These are phyloP conservation scores for Hirundichthys speculiger DNA, from an alignment of 2,113 vertebrate genomes.

Conservation along the genomic window DNA sequence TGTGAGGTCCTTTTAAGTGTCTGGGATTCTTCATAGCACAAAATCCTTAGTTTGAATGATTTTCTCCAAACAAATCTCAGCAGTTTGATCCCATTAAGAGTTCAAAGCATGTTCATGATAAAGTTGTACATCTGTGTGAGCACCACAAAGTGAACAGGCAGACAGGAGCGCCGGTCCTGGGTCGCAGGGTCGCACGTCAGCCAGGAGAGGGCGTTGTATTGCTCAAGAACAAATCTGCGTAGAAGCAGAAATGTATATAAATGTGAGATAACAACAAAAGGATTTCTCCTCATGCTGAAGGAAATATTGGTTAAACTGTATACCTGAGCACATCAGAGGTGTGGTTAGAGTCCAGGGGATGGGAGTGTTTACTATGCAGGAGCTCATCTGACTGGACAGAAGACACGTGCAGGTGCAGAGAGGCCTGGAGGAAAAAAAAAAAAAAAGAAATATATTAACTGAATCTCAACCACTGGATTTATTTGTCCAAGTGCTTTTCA, in stretches of 20 bases:
- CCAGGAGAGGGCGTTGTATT: slow-evolving; percentile 99
- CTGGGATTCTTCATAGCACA: slow-evolving; percentile 16
- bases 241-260: slow-evolving; percentile 15
- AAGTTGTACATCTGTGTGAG: slow-evolving; percentile 99
- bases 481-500: too few species aligned
- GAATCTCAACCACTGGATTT: too few species aligned
- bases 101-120: slow-evolving; percentile 94
- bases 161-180: slow-evolving; percentile 98
- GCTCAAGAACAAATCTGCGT: slow-evolving; percentile 96
- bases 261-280: neutral
- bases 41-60: slow-evolving; percentile 26
- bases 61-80: slow-evolving; percentile 27
- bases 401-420: slow-evolving; percentile 98
- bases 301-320: neutral
- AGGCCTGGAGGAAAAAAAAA: slow-evolving; percentile 77
- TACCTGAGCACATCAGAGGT: slow-evolving; percentile 99
- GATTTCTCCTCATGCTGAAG: neutral
- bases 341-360: slow-evolving; percentile 98
- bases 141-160: slow-evolving; percentile 99
- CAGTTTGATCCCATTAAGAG: slow-evolving; percentile 44
- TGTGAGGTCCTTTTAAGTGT: slow-evolving; percentile 53
- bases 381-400: slow-evolving; percentile 99
- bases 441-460: too few species aligned
- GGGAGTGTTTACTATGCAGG: slow-evolving; percentile 99
- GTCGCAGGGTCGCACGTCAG: slow-evolving; percentile 98